Conservation (phyloP, 1,140 invertebrate species). For the Spodoptera litura region DNA sequence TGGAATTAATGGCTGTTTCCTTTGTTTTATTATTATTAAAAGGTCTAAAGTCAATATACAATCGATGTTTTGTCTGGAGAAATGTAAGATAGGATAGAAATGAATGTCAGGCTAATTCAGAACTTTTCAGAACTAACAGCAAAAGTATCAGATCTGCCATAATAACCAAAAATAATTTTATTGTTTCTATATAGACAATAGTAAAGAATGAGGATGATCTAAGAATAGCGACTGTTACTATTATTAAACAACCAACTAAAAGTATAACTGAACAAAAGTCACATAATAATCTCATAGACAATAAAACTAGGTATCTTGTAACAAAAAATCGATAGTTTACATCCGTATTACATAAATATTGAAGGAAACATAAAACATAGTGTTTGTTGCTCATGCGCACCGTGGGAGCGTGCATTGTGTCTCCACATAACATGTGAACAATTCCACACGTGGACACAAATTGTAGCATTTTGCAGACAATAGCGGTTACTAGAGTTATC, state of each 20-base stretch:
- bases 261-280: background rate
- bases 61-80: too few species aligned
- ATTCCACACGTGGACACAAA: constrained; percentile 11
- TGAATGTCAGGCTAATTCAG: too few species aligned
- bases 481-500: background rate
- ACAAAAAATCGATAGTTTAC: background rate
- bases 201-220: too few species aligned
- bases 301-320: background rate
- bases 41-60: too few species aligned
- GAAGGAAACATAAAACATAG: background rate
- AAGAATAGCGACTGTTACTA: too few species aligned
- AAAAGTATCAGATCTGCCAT: too few species aligned
- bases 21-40: too few species aligned
- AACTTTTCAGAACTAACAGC: too few species aligned
- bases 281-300: background rate
- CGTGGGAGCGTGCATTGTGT: constrained; percentile 3
- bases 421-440: constrained; percentile 6
- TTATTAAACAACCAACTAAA: background rate
- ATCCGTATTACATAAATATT: constrained; percentile 15
- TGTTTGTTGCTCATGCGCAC: background rate
- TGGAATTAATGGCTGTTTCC: too few species aligned
- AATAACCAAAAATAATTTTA: too few species aligned
- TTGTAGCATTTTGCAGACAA: constrained; percentile 13
- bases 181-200: too few species aligned
- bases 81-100: too few species aligned